Conservation (phyloP, 2,888 invertebrate genomes). For the Unio delphinus region DNA sequence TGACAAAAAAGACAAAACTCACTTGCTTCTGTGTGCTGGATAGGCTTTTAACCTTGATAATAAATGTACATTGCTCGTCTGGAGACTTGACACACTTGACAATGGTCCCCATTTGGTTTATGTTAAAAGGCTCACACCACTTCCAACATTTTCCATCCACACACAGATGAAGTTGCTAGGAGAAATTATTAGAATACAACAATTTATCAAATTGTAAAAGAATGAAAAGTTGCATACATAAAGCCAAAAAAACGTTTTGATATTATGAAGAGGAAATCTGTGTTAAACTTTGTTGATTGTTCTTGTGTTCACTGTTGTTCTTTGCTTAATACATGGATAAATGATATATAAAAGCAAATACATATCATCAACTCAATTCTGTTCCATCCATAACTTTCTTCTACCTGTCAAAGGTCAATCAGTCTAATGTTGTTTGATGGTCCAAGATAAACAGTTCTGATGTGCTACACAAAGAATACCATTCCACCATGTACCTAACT, state of each 20-base stretch:
- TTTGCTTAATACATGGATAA: no score
- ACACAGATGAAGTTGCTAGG: conserved; percentile 73
- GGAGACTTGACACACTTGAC: conserved; percentile 73
- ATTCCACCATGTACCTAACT: not conserved
- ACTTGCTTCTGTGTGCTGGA: conserved; percentile 81
- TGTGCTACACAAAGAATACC: no score
- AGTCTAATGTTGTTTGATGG: no score
- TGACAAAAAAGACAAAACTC: not conserved
- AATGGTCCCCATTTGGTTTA: conserved; percentile 74
- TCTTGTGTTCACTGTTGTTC: not conserved
- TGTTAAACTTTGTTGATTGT: not conserved
- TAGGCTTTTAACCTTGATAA: conserved; percentile 76
- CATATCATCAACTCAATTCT: no score
- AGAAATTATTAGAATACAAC: not conserved
- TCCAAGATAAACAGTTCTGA: no score
- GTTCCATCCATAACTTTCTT: no score
- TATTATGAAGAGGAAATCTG: conserved; percentile 1
- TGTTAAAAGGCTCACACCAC: conserved; percentile 77
- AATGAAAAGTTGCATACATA: not conserved
- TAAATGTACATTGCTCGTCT: conserved; percentile 72
- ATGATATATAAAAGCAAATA: no score
- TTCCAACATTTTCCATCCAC: conserved; percentile 75
- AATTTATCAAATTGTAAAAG: not conserved
- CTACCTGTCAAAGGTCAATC: no score
- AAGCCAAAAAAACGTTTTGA: not conserved